These are phyloP conservation scores for Alviniconcha strummeri DNA, from an alignment of 2,888 invertebrate species.

Conservation along the genomic window DNA sequence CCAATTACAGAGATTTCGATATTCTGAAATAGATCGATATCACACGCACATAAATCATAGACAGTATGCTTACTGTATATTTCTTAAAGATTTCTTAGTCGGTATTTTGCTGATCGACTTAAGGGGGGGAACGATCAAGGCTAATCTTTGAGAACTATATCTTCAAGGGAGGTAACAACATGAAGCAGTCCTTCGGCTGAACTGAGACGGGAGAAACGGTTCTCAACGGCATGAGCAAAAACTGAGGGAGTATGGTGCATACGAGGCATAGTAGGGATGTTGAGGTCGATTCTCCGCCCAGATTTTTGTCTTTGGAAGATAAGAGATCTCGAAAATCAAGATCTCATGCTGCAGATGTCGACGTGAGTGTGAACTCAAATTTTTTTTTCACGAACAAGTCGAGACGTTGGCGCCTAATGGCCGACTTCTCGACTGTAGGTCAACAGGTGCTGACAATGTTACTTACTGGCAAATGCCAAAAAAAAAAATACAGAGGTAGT, in stretches of 20 bases:
- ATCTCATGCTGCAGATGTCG: constrained; percentile 6
- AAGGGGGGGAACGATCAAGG: background rate
- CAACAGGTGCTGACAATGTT: background rate
- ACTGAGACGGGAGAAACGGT: constrained; percentile 26
- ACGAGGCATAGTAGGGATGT: constrained; percentile 60
- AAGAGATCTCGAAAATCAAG: constrained; percentile 25
- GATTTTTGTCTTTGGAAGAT: constrained; percentile 37
- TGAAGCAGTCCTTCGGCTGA: constrained; percentile 15
- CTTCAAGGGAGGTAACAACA: constrained; percentile 18
- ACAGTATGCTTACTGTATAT: too few species aligned
- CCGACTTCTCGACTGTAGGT: constrained; percentile 14
- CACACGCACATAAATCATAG: too few species aligned
- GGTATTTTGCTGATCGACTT: background rate
- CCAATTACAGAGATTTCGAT: too few species aligned
- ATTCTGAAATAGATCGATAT: too few species aligned
- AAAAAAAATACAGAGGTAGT: too few species aligned
- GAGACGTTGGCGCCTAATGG: constrained; percentile 32
- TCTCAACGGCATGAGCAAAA: constrained; percentile 2
- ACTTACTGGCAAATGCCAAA: too few species aligned
- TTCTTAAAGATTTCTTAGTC: too few species aligned
- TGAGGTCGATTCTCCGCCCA: constrained; percentile 42
- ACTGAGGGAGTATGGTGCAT: constrained; percentile 54
- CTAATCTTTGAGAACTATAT: background rate
- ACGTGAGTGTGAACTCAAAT: constrained; percentile 15
- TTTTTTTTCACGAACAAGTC: constrained; percentile 11